Conservation (phyloP, 2,797 vertebrate genomes). For the Chiroxiphia lanceolata region DNA sequence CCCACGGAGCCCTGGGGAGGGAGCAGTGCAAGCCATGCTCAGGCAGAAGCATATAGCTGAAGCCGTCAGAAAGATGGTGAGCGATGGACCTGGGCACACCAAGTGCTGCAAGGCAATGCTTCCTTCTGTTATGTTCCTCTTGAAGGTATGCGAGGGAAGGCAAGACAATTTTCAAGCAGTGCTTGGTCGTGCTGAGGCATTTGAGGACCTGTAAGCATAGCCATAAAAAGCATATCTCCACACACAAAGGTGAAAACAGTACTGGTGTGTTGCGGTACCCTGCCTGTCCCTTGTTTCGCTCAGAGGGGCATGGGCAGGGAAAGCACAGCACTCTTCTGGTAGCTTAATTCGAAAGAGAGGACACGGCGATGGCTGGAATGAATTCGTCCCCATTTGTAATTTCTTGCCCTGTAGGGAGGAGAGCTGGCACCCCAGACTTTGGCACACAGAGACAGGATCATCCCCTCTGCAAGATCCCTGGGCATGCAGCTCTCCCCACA, state of each 20-base stretch:
- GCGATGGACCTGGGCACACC: rapidly evolving
- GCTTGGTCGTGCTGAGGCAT: rapidly evolving
- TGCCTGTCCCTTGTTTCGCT: rapidly evolving
- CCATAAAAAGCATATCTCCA: rapidly evolving
- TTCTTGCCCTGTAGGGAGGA: not conserved
- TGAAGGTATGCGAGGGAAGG: not conserved
- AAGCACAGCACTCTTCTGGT: not conserved
- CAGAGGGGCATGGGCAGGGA: rapidly evolving
- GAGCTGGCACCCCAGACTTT: not conserved
- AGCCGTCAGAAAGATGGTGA: not conserved
- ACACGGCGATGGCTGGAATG: not conserved
- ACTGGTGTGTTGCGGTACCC: rapidly evolving
- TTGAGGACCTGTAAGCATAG: not conserved
- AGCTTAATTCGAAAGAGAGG: not conserved
- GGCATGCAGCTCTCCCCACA: not conserved
- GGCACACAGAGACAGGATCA: not conserved
- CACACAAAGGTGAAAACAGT: rapidly evolving
- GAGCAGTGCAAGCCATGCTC: not conserved
- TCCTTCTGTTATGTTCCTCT: not conserved
- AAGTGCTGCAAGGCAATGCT: not conserved
- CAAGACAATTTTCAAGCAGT: not conserved
- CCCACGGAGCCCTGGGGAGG: rapidly evolving
- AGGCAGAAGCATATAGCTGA: not conserved
- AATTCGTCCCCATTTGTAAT: not conserved
- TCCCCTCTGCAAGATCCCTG: not conserved